phyloP scores from a whole-genome alignment of 2,113 vertebrate species.

The Mugil cephalus region DNA sequence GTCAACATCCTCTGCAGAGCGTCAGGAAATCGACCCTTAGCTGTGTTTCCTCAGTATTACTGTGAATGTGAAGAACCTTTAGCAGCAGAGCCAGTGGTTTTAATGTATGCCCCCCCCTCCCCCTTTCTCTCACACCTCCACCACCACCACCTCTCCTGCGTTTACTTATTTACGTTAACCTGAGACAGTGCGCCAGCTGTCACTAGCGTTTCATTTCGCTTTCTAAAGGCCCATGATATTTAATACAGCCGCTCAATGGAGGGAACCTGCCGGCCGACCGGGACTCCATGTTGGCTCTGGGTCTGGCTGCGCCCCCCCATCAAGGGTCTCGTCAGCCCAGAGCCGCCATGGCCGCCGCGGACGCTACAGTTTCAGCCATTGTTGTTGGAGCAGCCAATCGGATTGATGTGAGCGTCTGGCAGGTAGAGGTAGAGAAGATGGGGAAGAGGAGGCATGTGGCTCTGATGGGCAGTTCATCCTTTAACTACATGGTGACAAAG shows the following conservation, averaged over 20 bases:
- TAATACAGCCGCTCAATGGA: conserved; percentile 77
- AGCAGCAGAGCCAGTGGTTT: neutral
- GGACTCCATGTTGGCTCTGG: conserved; percentile 75
- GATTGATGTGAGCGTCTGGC: conserved; percentile 56
- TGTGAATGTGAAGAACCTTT: conserved; percentile 15
- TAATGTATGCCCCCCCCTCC: conserved; percentile 41
- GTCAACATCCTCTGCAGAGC: conserved; percentile 70
- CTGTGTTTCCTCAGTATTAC: conserved; percentile 48
- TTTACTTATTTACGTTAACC: conserved; percentile 83
- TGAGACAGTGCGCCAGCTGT: conserved; percentile 77
- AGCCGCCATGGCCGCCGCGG: conserved; percentile 61
- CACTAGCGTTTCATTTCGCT: conserved; percentile 73
- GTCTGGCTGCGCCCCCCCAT: neutral
- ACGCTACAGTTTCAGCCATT: conserved; percentile 76
- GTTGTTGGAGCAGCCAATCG: conserved; percentile 79
- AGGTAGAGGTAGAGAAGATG: conserved; percentile 64
- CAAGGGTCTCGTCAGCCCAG: conserved; percentile 18
- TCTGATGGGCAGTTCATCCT: conserved; percentile 59
- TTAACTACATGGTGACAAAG: conserved; percentile 39
- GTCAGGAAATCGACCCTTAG: conserved; percentile 63
- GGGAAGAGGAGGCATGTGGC: conserved; percentile 66
- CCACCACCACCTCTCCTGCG: conserved; percentile 43
- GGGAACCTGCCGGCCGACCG: conserved; percentile 42
- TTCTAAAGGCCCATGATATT: conserved; percentile 85
- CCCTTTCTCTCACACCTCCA: neutral